Conservation (phyloP, 2,797 vertebrate genomes). For the Chiroxiphia lanceolata region DNA sequence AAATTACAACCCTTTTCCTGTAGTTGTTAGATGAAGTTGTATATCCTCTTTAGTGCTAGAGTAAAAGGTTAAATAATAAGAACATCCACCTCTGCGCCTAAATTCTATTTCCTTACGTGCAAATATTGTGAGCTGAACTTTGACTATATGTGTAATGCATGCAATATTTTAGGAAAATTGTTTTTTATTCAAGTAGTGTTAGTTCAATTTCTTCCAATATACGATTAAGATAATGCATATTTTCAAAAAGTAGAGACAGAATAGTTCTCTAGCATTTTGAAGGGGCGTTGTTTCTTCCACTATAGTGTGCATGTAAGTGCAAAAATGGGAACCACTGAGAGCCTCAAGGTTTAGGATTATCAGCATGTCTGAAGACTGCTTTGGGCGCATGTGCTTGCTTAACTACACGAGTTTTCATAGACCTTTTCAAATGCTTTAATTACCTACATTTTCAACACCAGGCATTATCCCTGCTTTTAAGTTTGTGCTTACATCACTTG, state of each 20-base stretch:
- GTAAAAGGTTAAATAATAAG: background rate
- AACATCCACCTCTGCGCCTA: background rate
- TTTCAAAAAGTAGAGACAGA: background rate
- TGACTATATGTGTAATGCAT: background rate
- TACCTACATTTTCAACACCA: background rate
- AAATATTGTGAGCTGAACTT: background rate
- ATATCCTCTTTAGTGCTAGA: background rate
- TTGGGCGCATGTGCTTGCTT: background rate
- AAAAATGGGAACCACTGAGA: background rate
- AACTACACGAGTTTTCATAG: background rate
- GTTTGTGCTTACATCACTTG: background rate
- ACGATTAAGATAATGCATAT: background rate
- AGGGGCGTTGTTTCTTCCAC: background rate
- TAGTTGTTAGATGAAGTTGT: background rate
- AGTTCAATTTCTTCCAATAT: rapidly evolving
- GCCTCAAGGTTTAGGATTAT: background rate
- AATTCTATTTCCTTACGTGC: background rate
- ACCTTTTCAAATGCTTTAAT: background rate
- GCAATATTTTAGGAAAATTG: background rate
- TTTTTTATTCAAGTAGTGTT: background rate
- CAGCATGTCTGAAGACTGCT: background rate
- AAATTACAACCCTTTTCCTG: background rate
- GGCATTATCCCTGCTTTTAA: background rate
- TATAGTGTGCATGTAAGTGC: rapidly evolving
- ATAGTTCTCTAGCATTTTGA: background rate